These are phyloP conservation scores for Tenodera sinensis DNA, from an alignment of 2,888 invertebrate species.

Conservation along the genomic window DNA sequence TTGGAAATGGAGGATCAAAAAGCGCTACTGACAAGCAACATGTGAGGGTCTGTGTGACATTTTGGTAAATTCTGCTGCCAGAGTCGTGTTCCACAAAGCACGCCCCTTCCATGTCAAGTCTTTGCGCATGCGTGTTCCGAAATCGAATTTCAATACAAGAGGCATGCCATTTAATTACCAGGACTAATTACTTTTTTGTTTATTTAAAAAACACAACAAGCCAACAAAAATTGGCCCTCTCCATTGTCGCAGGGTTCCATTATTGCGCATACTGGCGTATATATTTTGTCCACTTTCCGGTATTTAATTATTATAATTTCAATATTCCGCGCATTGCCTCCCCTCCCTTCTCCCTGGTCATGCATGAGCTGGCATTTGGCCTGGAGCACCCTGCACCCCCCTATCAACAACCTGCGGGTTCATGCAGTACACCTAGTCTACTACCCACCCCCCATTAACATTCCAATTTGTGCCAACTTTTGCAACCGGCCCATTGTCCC, in stretches of 20 bases:
- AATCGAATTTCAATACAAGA: constrained; percentile 13
- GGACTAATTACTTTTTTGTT: constrained; percentile 9
- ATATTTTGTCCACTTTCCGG: constrained; percentile 17
- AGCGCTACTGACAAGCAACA: neutral
- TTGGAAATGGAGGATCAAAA: neutral
- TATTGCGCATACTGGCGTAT: neutral
- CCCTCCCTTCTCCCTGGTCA: neutral
- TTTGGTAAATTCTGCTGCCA: neutral
- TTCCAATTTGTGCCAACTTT: constrained; percentile 29
- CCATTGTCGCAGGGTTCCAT: neutral
- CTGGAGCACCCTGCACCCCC: neutral
- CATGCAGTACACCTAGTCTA: constrained; percentile 6
- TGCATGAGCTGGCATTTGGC: constrained; percentile 13
- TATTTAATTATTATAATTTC: constrained; percentile 19
- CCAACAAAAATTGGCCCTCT: constrained; percentile 1
- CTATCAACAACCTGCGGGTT: constrained; percentile 18
- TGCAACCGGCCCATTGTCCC: constrained; percentile 23
- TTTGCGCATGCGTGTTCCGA: neutral
- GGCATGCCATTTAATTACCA: constrained; percentile 11
- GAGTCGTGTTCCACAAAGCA: neutral
- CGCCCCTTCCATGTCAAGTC: neutral
- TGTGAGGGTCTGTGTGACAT: neutral
- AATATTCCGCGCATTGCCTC: constrained; percentile 2
- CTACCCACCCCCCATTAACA: constrained; percentile 19
- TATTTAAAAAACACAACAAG: constrained; percentile 1